Evolutionary conservation across 2,888 invertebrate species (phyloP), one percentile per base, ranked within the genome.

Genomic region (Gortyna flavago): DNA sequence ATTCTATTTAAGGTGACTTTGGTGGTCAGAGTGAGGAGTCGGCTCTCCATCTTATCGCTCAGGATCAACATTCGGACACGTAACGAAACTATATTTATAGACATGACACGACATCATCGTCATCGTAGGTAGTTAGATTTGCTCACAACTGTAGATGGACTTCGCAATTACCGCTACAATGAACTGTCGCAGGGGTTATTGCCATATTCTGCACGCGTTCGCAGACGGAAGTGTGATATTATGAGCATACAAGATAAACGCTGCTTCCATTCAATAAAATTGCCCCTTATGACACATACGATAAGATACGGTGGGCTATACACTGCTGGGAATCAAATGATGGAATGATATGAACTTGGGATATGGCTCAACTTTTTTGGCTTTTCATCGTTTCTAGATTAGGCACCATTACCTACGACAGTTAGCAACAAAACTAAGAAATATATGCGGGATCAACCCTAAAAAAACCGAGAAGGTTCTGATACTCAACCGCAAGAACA

Each of bases 111-210:
- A 48, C 68, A 61, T 78, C 67, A 67, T 38, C 18, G 21, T 64
- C 32, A 29, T 25, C 16, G n/a, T 54, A 38, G 35, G 16, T 29
- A 75, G 8, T 18, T 38, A 76, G 18, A 29, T n/a, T 48, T n/a
- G 18, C 65, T 13, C 57, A 51, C 25, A n/a, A 67, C 32, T n/a
- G 29, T 78, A 78, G 51, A 57, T 75, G 76, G 67, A 62, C 54
- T 32, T 79, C 70, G 57, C 51, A 48, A 59, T 70, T 57, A 68
- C 61, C 74, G 67, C 81, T 75, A 57, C 66, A 68, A 48, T 80
- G 85, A 75, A 79, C 73, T 70, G 48, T 64, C 57, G 70, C 51
- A 57, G 70, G 57, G 85, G 74, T 77, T 77, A 77, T 72, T 70
- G 82, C 72, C 65, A 61, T 48, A 70, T 51, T 64, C 59, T 65